Conservation (phyloP, 2,888 invertebrate species). For the Leptogaster cylindrica region DNA sequence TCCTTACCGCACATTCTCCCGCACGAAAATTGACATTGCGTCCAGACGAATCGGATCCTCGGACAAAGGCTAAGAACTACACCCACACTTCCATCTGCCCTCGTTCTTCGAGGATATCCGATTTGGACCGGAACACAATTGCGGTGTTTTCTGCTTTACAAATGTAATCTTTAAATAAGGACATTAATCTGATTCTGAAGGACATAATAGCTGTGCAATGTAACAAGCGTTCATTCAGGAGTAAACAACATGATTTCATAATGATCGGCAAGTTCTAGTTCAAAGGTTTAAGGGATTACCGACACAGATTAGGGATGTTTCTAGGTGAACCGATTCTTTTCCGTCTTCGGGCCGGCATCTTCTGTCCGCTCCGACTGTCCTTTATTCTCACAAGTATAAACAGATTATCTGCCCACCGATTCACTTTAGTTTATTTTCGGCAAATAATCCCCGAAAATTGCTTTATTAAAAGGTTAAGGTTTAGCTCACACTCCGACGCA, state of each 20-base stretch:
- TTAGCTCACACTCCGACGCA: conserved; percentile 57
- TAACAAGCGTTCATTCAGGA: conserved; percentile 57
- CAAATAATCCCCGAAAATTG: conserved; percentile 60
- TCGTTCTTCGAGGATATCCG: conserved; percentile 53
- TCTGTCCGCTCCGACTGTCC: conserved; percentile 24
- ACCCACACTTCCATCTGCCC: conserved; percentile 27
- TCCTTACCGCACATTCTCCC: too few relatives aligned
- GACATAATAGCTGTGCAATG: conserved; percentile 43
- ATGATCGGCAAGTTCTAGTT: conserved; percentile 41
- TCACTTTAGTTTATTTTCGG: conserved; percentile 51
- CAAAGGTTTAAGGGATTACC: conserved; percentile 60
- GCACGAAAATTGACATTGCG: too few relatives aligned
- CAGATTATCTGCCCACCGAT: conserved; percentile 63
- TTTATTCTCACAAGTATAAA: conserved; percentile 55
- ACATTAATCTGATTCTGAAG: conserved; percentile 47
- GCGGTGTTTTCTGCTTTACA: conserved; percentile 54
- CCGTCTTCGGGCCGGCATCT: conserved; percentile 39
- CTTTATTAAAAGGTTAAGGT: conserved; percentile 63
- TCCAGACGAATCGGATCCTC: too few relatives aligned
- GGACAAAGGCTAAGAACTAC: conserved; percentile 1
- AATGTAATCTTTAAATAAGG: conserved; percentile 49
- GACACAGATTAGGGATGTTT: conserved; percentile 61
- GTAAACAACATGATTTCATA: conserved; percentile 55
- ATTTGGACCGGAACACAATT: conserved; percentile 61
- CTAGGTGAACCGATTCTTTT: conserved; percentile 43